phyloP scores from a whole-genome alignment of 2,888 invertebrate genomes.

The Bimastos eiseni region DNA sequence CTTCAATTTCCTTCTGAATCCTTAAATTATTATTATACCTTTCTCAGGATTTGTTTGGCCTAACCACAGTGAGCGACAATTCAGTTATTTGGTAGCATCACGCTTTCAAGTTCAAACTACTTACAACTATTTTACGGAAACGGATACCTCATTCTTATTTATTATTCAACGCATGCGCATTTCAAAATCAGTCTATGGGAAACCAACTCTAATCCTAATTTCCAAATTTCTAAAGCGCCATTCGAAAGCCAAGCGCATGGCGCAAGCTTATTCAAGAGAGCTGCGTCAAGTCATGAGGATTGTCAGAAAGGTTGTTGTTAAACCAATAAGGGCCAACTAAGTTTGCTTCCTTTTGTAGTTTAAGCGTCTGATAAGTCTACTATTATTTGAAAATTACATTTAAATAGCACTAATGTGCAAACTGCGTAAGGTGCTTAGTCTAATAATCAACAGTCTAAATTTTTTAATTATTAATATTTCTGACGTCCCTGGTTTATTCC shows the following conservation, averaged over 20 bases:
- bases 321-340: no score
- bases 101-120: constrained; percentile 18
- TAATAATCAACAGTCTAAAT: neutral
- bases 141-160: neutral
- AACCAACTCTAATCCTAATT: no score
- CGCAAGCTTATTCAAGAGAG: no score
- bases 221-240: no score
- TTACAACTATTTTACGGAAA: neutral
- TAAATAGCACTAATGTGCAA: neutral
- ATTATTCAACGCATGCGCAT: neutral
- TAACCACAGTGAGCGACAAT: neutral
- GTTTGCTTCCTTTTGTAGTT: no score
- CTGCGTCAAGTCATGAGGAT: no score
- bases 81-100: neutral
- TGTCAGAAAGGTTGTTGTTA: no score
- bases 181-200: neutral
- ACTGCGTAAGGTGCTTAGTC: no score
- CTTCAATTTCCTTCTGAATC: neutral
- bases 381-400: neutral
- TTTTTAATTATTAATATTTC: neutral
- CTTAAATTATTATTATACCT: neutral
- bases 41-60: neutral
- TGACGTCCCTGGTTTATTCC: neutral
- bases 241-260: no score
- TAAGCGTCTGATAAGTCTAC: no score